These are phyloP conservation scores for Onychomys arenicola DNA, from an alignment of 2,797 vertebrate species.

Conservation along the genomic window DNA sequence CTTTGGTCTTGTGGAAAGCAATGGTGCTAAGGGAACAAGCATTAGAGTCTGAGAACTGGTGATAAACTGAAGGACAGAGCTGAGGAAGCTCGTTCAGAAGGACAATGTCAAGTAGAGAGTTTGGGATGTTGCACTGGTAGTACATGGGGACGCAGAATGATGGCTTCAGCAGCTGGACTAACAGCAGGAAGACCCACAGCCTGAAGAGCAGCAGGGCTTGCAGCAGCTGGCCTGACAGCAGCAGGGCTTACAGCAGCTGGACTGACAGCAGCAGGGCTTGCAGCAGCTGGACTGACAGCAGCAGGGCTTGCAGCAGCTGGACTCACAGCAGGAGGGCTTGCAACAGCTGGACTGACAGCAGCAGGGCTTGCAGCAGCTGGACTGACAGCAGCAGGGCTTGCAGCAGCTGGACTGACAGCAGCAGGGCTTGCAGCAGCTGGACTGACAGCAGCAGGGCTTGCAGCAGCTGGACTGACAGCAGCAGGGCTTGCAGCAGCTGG, in stretches of 20 bases:
- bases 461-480: no score
- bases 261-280: no score
- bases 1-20: neutral
- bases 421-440: no score
- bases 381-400: no score
- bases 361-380: no score
- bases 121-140: constrained; percentile 38
- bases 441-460: no score
- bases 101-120: neutral
- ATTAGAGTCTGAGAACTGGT: neutral
- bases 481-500: neutral
- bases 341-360: no score
- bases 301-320: no score
- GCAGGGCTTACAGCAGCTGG: no score
- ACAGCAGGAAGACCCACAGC: neutral
- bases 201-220: neutral
- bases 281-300: no score
- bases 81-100: neutral
- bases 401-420: no score
- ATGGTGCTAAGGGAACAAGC: neutral
- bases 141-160: neutral
- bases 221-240: neutral
- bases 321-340: no score
- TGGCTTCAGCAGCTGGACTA: neutral
- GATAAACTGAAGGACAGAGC: neutral